A percentile compares a stretch with the other conserved stretches of the same genome.
These are phyloP conservation scores for Acridotheres tristis DNA, from an alignment of 2,797 vertebrate genomes.

Conservation along the genomic window DNA sequence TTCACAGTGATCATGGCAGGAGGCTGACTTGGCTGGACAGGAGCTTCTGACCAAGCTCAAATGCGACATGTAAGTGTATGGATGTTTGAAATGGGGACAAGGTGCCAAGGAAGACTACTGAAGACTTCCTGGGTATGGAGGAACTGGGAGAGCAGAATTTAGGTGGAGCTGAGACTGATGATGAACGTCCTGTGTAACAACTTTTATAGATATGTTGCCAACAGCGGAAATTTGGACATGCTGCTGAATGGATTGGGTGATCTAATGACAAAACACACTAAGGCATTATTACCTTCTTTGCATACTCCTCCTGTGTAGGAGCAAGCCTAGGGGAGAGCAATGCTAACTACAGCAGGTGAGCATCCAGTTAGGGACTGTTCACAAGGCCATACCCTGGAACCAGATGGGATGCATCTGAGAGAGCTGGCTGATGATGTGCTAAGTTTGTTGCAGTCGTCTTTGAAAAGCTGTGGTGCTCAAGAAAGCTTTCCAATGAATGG, in stretches of 20 bases:
- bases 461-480: not conserved
- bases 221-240: not conserved
- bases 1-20: not conserved
- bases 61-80: not conserved
- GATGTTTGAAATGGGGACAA: not conserved
- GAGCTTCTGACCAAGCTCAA: not conserved
- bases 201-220: not conserved
- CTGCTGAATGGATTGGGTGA: not conserved
- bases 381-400: not conserved
- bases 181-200: not conserved
- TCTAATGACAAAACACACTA: not conserved
- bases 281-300: not conserved
- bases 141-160: not conserved
- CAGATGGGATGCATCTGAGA: not conserved
- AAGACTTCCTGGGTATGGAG: not conserved
- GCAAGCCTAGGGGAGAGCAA: not conserved
- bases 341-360: not conserved
- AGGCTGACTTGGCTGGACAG: not conserved
- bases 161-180: not conserved
- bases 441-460: not conserved
- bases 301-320: not conserved
- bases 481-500: not conserved
- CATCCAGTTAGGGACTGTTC: not conserved
- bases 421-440: not conserved
- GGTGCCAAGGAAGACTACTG: not conserved